A percentile compares a stretch with the other conserved stretches of the same genome.
Evolutionary conservation across 2,797 vertebrate species (phyloP).

Genomic region (Anas georgica): DNA sequence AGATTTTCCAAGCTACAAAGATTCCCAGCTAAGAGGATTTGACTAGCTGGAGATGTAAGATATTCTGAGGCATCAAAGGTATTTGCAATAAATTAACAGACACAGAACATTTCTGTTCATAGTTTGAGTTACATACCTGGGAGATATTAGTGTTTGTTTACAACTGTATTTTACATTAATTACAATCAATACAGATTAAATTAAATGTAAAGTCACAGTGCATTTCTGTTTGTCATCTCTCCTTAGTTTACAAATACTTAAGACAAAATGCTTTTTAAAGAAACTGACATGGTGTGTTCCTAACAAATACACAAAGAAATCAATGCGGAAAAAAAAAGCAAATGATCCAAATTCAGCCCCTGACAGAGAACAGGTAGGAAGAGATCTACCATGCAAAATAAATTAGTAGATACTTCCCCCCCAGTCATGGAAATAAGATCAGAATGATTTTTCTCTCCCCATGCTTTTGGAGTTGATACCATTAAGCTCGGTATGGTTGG

Average conservation of each 20-base stretch:
- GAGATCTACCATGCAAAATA: background rate
- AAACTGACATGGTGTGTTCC: background rate
- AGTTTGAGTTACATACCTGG: background rate
- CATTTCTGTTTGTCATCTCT: background rate
- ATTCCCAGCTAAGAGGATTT: background rate
- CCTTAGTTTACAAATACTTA: background rate
- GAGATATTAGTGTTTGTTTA: background rate
- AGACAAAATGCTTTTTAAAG: background rate
- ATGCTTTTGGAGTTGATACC: background rate
- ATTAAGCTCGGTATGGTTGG: background rate
- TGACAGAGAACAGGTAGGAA: background rate
- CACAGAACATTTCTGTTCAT: background rate
- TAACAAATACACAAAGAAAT: background rate
- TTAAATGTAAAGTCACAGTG: background rate
- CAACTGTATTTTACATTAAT: background rate
- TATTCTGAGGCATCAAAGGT: too few relatives aligned
- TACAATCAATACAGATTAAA: background rate
- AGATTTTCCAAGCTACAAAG: background rate
- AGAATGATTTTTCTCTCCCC: background rate
- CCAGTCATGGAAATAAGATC: background rate
- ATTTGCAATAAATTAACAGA: background rate
- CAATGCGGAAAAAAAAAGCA: background rate
- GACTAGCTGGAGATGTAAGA: background rate
- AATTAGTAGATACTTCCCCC: background rate
- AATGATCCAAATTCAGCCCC: background rate